A percentile compares a stretch with the other conserved stretches of the same genome.
Conservation (phyloP, 2,113 vertebrate genomes). For the Megaleporinus macrocephalus region DNA sequence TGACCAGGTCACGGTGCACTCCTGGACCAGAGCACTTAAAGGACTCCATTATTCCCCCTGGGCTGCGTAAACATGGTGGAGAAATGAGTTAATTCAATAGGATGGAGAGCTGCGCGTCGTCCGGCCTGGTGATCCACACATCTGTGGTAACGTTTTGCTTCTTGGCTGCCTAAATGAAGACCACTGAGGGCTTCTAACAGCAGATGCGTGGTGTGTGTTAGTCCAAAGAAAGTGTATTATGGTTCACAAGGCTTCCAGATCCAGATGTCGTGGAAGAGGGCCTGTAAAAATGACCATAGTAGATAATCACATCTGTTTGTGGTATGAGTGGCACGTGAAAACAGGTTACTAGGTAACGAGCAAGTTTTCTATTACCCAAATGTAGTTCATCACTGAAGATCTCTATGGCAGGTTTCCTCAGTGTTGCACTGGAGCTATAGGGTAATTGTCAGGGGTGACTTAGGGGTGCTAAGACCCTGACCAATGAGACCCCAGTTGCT, state of each 20-base stretch:
- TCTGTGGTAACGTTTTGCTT: constrained; percentile 6
- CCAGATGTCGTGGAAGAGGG: background rate
- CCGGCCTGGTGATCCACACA: constrained; percentile 32
- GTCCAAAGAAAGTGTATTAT: background rate
- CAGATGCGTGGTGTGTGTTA: background rate
- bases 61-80: constrained; percentile 38
- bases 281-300: background rate
- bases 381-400: too few relatives aligned
- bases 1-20: background rate
- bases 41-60: constrained; percentile 15
- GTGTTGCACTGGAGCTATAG: too few relatives aligned
- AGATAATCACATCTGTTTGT: background rate
- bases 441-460: too few relatives aligned
- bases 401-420: too few relatives aligned
- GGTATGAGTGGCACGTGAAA: background rate
- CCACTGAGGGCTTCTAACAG: constrained; percentile 8
- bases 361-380: too few relatives aligned
- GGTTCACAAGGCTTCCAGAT: background rate
- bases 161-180: constrained; percentile 23
- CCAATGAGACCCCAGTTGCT: too few relatives aligned
- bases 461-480: too few relatives aligned
- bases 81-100: constrained; percentile 41
- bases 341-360: too few relatives aligned
- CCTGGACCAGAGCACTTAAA: background rate
- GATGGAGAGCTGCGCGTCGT: constrained; percentile 24